A percentile compares a stretch with the other conserved stretches of the same genome.
phyloP scores from a whole-genome alignment of 2,113 vertebrate genomes.

The Elephantulus edwardii region DNA sequence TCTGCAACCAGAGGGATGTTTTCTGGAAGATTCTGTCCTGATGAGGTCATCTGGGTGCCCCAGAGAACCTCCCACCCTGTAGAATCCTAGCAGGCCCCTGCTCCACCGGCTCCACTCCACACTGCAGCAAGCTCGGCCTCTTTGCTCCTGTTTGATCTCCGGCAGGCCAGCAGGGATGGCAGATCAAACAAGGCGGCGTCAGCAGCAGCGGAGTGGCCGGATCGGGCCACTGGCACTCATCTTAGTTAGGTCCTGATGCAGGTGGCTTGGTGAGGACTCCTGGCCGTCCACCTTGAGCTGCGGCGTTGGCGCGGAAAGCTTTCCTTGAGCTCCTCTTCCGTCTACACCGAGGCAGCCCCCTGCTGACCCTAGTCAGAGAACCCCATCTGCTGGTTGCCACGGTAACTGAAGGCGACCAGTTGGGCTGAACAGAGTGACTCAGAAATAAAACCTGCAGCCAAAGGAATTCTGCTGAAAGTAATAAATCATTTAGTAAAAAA shows the following conservation, averaged over 20 bases:
- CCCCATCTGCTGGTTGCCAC: slow-evolving; percentile 93
- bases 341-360: slow-evolving; percentile 76
- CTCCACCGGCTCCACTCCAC: rapidly evolving
- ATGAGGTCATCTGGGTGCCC: neutral
- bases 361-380: slow-evolving; percentile 89
- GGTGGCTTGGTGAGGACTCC: slow-evolving; percentile 89
- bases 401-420: slow-evolving; percentile 82
- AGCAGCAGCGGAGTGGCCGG: slow-evolving; percentile 89
- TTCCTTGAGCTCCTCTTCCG: slow-evolving; percentile 79
- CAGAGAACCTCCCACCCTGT: neutral
- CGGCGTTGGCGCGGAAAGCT: slow-evolving; percentile 80
- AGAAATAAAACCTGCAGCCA: slow-evolving; percentile 63
- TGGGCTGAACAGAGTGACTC: slow-evolving; percentile 60
- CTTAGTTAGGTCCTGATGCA: slow-evolving; percentile 97
- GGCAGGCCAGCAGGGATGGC: slow-evolving; percentile 69
- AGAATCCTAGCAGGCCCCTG: neutral
- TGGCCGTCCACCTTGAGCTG: slow-evolving; percentile 83
- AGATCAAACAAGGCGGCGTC: slow-evolving; percentile 84
- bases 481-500: slow-evolving; percentile 78
- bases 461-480: slow-evolving; percentile 62
- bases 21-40: neutral
- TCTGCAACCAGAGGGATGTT: neutral
- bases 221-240: slow-evolving; percentile 94
- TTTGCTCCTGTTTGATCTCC: neutral
- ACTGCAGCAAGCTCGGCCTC: neutral